Base-by-base conservation (phyloP, 1,140 invertebrate genomes). In the Brachionus angularis region DNA sequence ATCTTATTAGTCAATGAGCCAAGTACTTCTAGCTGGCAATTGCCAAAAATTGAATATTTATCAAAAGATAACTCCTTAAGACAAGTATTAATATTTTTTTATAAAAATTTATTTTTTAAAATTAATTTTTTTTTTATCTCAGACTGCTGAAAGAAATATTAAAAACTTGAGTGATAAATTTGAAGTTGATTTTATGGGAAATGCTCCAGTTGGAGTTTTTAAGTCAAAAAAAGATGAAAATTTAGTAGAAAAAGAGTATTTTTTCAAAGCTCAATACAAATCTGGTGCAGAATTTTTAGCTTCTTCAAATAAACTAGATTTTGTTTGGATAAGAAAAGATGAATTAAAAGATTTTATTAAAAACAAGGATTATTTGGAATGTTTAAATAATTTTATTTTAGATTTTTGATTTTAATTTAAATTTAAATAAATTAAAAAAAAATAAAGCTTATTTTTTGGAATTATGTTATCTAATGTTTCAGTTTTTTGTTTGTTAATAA, bases 321-420 rank as follows among this genome's bases (percentile, higher is more conserved):
- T 67, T 67, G 42, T 67, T 18, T 67, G 62, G 62, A 50, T 67
- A 50, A 18, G 62, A 0, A 67, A 67, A 67, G 62, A 67, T 50
- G 62, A 67, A 34, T 33, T 67, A 18, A 67, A 67, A 27, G 62
- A 67, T 50, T 67, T 67, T 31, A 50, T 67, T 50, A 67, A 67
- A 67, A 50, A 46, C 29, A 50, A 46, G 33, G 62, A 67, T 27
- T 67, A 67, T 47, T 50, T 67, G 27, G 44, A 31, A 27, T 67
- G 62, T 47, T 50, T 67, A 36, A 67, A 67, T 34, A 50, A 67
- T 50, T 67, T 67, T 67, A 67, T 67, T 47, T 50, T 67, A 46
- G 62, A 67, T 50, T 67, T 67, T 47, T 67, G 39, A 42, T n/a
- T n/a, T n/a, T n/a, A n/a, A n/a, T n/a, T n/a, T n/a, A n/a, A n/a